A percentile compares a stretch with the other conserved stretches of the same genome.
Conservation (phyloP, 2,113 vertebrate genomes). For the Tragelaphus imberbis region DNA sequence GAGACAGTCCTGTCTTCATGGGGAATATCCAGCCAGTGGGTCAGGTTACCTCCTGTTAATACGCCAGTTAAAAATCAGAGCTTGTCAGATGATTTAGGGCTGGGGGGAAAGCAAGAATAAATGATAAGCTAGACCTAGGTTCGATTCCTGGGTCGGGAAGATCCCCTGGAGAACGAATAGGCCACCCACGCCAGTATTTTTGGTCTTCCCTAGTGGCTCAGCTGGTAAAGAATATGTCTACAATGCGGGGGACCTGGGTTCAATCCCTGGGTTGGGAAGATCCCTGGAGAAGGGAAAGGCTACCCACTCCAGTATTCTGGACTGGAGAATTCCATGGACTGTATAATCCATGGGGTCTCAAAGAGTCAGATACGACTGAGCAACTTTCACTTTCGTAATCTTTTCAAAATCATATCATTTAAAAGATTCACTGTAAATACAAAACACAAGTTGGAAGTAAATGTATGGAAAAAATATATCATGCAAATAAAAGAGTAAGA, state of each 20-base stretch:
- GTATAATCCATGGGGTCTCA: accelerated
- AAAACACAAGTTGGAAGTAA: neutral
- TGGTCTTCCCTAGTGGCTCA: neutral
- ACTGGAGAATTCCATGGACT: neutral
- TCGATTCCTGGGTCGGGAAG: neutral
- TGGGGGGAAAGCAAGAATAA: neutral
- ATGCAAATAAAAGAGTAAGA: neutral
- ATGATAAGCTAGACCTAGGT: neutral
- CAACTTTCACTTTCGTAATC: neutral
- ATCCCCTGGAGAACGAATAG: neutral
- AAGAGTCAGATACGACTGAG: neutral
- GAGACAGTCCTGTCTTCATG: neutral
- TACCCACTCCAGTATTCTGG: neutral
- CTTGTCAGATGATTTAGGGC: neutral
- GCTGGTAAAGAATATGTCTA: neutral
- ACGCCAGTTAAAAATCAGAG: neutral
- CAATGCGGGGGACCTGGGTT: neutral
- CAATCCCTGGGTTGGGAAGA: neutral
- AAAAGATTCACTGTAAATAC: neutral
- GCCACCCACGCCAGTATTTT: neutral
- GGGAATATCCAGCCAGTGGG: neutral
- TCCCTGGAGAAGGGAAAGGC: neutral
- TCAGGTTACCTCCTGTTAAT: constrained; percentile 7
- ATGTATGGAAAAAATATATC: neutral
- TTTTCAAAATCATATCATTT: neutral